Conservation (phyloP, 2,797 vertebrate genomes). For the Lacerta agilis region DNA sequence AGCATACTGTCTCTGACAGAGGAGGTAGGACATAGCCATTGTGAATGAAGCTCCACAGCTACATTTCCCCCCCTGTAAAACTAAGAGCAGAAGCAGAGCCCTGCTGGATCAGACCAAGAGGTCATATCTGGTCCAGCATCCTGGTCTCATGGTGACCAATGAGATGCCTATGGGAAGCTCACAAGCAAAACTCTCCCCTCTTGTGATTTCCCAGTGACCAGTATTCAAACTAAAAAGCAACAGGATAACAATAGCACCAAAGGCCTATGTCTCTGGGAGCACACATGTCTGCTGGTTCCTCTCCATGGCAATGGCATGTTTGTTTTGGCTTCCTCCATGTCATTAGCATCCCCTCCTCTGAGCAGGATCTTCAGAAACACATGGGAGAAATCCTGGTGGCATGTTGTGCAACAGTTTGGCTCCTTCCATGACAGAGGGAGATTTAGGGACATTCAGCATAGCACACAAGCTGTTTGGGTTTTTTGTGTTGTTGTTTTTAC, state of each 20-base stretch:
- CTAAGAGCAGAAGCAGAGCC: no score
- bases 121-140: no score
- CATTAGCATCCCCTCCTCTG: background rate
- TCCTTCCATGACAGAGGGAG: background rate
- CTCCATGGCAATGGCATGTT: background rate
- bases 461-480: background rate
- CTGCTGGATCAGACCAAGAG: no score
- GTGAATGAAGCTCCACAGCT: no score
- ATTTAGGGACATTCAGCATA: background rate
- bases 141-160: no score
- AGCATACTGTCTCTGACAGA: no score
- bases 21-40: no score
- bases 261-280: background rate
- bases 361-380: background rate
- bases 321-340: background rate
- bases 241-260: background rate
- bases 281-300: background rate
- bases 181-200: no score
- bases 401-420: constrained; percentile 13
- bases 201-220: no score
- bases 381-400: background rate
- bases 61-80: no score
- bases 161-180: no score
- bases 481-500: background rate
- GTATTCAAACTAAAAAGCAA: background rate